These are phyloP conservation scores for Phylloscopus trochiloides DNA, from an alignment of 2,113 vertebrate genomes.

Conservation along the genomic window DNA sequence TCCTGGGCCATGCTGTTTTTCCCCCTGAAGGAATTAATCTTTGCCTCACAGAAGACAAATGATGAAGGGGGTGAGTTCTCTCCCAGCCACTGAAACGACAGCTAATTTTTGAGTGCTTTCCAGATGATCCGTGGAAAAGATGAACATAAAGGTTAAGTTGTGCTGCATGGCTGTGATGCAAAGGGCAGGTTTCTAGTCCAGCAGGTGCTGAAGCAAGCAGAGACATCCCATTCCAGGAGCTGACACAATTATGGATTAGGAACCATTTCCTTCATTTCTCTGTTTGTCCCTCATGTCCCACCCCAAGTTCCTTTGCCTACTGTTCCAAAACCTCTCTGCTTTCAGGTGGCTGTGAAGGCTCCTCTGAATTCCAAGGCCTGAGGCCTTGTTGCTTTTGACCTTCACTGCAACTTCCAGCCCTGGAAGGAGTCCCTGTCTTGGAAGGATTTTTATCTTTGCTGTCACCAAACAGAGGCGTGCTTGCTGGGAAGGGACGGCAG, in stretches of 20 bases:
- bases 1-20: background rate
- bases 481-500: background rate
- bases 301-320: background rate
- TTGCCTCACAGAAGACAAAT: background rate
- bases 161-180: background rate
- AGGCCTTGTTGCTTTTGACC: background rate
- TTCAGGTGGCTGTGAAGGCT: background rate
- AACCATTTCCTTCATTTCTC: background rate
- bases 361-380: background rate
- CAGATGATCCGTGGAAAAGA: conserved; percentile 37
- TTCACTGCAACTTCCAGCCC: background rate
- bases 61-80: background rate
- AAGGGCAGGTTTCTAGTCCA: conserved; percentile 53
- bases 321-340: background rate
- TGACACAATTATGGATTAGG: conserved; percentile 54
- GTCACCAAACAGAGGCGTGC: background rate
- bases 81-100: background rate
- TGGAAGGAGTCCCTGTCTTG: background rate
- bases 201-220: conserved; percentile 27
- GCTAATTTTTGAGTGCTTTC: conserved; percentile 33
- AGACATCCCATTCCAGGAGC: background rate
- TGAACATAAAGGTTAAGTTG: conserved; percentile 47
- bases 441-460: background rate
- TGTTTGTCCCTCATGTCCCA: background rate
- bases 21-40: conserved; percentile 18